Percentiles rank a stretch among this genome's conserved stretches.
Evolutionary conservation across 2,888 invertebrate species (phyloP).

Genomic region (Pristionchus entomophagus): DNA sequence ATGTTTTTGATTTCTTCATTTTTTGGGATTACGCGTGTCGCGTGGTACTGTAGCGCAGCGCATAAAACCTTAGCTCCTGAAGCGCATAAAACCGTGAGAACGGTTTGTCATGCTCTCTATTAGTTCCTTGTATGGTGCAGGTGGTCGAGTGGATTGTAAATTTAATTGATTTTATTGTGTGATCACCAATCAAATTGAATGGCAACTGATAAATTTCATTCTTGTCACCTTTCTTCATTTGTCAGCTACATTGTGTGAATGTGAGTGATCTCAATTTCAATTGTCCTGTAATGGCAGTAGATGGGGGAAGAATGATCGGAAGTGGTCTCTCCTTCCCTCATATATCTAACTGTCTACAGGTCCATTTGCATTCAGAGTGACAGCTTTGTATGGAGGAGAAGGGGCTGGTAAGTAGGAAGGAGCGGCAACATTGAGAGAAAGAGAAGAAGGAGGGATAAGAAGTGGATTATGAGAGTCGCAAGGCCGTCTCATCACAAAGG

Average conservation of each 20-base stretch:
- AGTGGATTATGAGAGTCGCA: constrained; percentile 42
- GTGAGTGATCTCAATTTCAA: constrained; percentile 9
- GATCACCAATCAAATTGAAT: constrained; percentile 23
- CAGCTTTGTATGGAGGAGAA: constrained; percentile 23
- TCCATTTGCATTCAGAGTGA: constrained; percentile 46
- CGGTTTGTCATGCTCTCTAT: no score
- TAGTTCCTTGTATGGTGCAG: no score
- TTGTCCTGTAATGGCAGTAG: constrained; percentile 7
- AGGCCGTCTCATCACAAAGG: constrained; percentile 43
- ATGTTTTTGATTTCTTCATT: no score
- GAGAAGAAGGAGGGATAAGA: constrained; percentile 35
- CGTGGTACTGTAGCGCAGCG: no score
- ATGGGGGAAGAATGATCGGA: background rate
- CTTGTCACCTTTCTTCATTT: constrained; percentile 8
- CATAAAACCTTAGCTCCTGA: no score
- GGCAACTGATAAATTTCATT: constrained; percentile 34
- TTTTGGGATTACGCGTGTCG: no score
- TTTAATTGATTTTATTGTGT: constrained; percentile 11
- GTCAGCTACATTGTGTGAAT: constrained; percentile 16
- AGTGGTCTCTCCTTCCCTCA: background rate
- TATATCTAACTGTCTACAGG: constrained; percentile 44
- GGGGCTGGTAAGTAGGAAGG: constrained; percentile 28
- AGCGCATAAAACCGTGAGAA: no score
- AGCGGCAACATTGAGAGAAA: constrained; percentile 36
- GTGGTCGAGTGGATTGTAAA: no score